Percentiles rank a stretch among this genome's conserved stretches.
Evolutionary conservation across 2,797 vertebrate species (phyloP).

Genomic region (Kryptolebias ocellatus): DNA sequence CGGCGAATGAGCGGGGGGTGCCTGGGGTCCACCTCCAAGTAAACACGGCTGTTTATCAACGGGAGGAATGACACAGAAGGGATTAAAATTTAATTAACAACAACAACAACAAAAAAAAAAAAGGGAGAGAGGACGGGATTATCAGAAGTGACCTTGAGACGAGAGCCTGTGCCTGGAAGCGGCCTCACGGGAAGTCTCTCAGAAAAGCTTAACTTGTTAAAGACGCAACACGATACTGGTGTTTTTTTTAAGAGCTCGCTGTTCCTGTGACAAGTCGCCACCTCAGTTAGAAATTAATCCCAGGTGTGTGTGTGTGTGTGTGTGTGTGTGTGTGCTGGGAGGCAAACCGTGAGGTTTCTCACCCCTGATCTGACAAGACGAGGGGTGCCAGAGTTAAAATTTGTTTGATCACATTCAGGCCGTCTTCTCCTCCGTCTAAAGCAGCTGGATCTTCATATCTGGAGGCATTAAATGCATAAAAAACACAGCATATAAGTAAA

Average conservation of each 20-base stretch:
- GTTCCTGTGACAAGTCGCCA: constrained; percentile 53
- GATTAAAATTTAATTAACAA: constrained; percentile 44
- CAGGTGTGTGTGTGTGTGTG: constrained; percentile 48
- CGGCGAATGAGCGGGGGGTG: constrained; percentile 85
- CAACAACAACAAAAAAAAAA: neutral
- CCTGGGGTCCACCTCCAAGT: constrained; percentile 93
- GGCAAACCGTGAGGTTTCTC: constrained; percentile 32
- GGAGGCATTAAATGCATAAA: constrained; percentile 18
- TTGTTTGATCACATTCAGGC: constrained; percentile 86
- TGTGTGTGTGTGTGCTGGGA: constrained; percentile 11
- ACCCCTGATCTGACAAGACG: constrained; percentile 89
- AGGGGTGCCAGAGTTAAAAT: constrained; percentile 86
- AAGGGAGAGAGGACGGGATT: constrained; percentile 3
- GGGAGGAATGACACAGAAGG: constrained; percentile 5
- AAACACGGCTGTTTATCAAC: constrained; percentile 83
- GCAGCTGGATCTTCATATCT: constrained; percentile 92
- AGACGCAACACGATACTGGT: constrained; percentile 61
- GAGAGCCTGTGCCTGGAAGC: constrained; percentile 31
- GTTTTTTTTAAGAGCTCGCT: constrained; percentile 59
- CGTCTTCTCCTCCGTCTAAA: constrained; percentile 91
- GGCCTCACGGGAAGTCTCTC: constrained; percentile 44
- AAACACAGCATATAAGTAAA: neutral
- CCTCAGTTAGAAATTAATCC: constrained; percentile 59
- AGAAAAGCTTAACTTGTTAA: constrained; percentile 61
- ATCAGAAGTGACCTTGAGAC: constrained; percentile 30